A percentile compares a stretch with the other conserved stretches of the same genome.
Evolutionary conservation across 2,113 vertebrate genomes (phyloP).

Genomic region (Platichthys flesus): DNA sequence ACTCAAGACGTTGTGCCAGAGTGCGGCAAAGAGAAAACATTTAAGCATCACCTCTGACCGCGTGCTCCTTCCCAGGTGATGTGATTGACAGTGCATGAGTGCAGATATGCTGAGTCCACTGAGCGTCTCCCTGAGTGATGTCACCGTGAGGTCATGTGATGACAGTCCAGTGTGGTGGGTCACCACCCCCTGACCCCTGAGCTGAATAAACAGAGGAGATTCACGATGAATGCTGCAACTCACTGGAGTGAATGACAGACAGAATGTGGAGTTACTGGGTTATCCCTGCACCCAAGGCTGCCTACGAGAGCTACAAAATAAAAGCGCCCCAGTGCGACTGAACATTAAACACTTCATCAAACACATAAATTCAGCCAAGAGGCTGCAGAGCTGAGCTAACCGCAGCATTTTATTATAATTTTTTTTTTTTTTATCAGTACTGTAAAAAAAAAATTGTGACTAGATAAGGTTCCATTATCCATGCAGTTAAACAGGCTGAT

Average conservation of each 20-base stretch:
- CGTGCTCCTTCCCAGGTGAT: constrained; percentile 15
- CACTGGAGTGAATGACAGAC: constrained; percentile 48
- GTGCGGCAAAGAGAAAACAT: constrained; percentile 45
- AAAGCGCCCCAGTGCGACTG: constrained; percentile 31
- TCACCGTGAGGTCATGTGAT: constrained; percentile 61
- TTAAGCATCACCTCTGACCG: constrained; percentile 63
- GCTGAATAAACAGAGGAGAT: constrained; percentile 52
- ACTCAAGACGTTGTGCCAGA: constrained; percentile 46
- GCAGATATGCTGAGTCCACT: constrained; percentile 69
- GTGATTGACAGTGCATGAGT: constrained; percentile 63
- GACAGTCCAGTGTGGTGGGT: constrained; percentile 66
- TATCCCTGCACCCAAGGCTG: constrained; percentile 18
- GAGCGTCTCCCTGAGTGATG: constrained; percentile 40
- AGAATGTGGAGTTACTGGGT: constrained; percentile 25
- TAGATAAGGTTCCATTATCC: constrained; percentile 42
- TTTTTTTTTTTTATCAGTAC: constrained; percentile 22
- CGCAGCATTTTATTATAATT: neutral
- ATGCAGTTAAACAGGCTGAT: constrained; percentile 34
- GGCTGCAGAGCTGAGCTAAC: constrained; percentile 11
- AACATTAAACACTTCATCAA: constrained; percentile 56
- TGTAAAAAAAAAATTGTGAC: constrained; percentile 6
- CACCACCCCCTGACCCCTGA: constrained; percentile 44
- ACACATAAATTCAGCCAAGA: constrained; percentile 36
- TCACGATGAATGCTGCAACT: constrained; percentile 19
- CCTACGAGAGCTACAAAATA: constrained; percentile 22